These are phyloP conservation scores for Sebastes alutus DNA, from an alignment of 2,797 vertebrate genomes.

Conservation along the genomic window DNA sequence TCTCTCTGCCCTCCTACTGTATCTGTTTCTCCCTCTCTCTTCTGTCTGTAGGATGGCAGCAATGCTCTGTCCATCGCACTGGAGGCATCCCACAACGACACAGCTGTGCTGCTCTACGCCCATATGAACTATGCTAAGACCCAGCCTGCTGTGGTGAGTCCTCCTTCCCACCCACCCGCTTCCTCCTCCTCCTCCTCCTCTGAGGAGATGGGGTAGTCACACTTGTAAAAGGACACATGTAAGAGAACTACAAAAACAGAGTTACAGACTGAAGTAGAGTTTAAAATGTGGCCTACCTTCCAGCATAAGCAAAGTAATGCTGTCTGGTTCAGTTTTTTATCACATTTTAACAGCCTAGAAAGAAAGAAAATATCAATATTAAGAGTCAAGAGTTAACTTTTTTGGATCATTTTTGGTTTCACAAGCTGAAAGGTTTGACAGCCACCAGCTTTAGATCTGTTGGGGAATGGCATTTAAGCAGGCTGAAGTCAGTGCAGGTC, in stretches of 20 bases:
- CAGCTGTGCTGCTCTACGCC: constrained; percentile 87
- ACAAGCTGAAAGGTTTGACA: neutral
- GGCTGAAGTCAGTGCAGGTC: constrained; percentile 8
- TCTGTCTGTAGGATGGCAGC: constrained; percentile 82
- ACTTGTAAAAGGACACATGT: neutral
- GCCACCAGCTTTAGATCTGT: neutral
- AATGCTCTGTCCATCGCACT: constrained; percentile 87
- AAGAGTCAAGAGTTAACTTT: neutral
- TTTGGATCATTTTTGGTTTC: neutral
- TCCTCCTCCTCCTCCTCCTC: neutral
- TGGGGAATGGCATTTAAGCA: neutral
- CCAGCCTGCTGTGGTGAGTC: constrained; percentile 71
- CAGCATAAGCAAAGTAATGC: neutral
- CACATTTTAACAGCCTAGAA: neutral
- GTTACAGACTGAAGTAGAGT: neutral
- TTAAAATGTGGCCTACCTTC: neutral
- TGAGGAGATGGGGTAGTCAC: neutral
- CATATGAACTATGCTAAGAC: constrained; percentile 86
- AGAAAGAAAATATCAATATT: neutral
- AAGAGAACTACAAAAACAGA: neutral
- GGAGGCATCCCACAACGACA: constrained; percentile 87
- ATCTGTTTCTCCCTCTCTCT: neutral
- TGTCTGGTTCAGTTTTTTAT: neutral
- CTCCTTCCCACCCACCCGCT: neutral
- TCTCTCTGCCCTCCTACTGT: neutral